A percentile compares a stretch with the other conserved stretches of the same genome.
Conservation (phyloP, 2,888 invertebrate genomes). For the Deroplatys truncata region DNA sequence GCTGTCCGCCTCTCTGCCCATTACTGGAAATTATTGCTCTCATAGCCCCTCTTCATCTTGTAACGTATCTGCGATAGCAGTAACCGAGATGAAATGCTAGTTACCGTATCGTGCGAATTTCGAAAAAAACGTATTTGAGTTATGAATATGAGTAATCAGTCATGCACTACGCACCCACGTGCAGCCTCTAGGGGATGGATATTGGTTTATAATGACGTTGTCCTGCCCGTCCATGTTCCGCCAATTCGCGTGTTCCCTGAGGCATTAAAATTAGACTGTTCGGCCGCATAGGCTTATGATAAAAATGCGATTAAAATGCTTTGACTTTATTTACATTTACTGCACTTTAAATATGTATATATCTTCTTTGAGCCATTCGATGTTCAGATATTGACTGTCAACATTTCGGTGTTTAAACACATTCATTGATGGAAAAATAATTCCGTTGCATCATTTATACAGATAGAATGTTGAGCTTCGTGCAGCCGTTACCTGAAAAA, state of each 20-base stretch:
- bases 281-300: neutral
- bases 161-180: neutral
- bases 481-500: no score
- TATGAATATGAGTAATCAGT: neutral
- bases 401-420: no score
- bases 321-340: neutral
- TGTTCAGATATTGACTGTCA: neutral
- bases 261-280: neutral
- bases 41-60: neutral
- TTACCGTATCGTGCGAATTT: neutral
- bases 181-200: neutral
- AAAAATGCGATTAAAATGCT: neutral
- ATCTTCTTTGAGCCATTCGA: neutral
- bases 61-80: neutral
- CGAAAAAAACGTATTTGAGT: neutral
- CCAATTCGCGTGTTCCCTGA: neutral
- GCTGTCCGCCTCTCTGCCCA: neutral
- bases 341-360: neutral
- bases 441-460: no score
- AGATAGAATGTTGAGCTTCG: no score
- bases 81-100: neutral
- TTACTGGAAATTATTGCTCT: neutral
- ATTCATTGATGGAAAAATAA: no score
- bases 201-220: neutral
- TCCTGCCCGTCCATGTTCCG: neutral